Evolutionary conservation across 2,888 invertebrate species (phyloP), one percentile per base, ranked within the genome.

Genomic region (Cryptus armator): DNA sequence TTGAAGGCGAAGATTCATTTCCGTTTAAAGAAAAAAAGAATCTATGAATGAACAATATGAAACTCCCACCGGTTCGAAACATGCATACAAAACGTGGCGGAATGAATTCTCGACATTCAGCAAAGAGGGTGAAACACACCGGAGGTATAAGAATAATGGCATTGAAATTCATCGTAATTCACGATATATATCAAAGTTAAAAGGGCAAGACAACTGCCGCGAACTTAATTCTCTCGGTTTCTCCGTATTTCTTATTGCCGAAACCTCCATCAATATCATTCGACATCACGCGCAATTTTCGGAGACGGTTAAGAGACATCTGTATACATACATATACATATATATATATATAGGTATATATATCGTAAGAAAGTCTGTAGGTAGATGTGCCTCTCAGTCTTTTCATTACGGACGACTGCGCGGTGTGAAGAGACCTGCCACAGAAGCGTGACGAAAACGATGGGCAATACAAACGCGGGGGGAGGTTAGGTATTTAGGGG

Each of bases 211-310:
- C 48, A 48, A 48, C 3, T 12, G 48, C 3, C 48, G 48, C 48
- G 48, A n/a, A 14, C 14, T 48, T 3, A 12, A 12, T 48, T 48
- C n/a, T n/a, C n/a, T 48, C 12, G 56, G 16, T 67, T 12, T 67
- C 14, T 43, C 10, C 12, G 29, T 66, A 19, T 12, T 3, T 37
- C 43, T 72, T 62, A 77, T 74, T 64, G 59, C 51, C 32, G 14
- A 59, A 66, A 77, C 76, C 72, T 77, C 51, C 84, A 68, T 84
- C 81, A 81, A 84, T 72, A 51, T 68, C 44, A 37, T 53, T 72
- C 62, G 72, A 84, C 84, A 68, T 74, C 19, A 9, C 62, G 67
- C 2, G 62, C 46, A 53, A 84, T 81, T 37, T 72, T 71, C 53
- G 44, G 64, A 70, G 70, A 79, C 32, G 79, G 75, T 46, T 44